A percentile compares a stretch with the other conserved stretches of the same genome.
phyloP scores from a whole-genome alignment of 2,888 invertebrate species.

The Orthonychiurus folsomi region DNA sequence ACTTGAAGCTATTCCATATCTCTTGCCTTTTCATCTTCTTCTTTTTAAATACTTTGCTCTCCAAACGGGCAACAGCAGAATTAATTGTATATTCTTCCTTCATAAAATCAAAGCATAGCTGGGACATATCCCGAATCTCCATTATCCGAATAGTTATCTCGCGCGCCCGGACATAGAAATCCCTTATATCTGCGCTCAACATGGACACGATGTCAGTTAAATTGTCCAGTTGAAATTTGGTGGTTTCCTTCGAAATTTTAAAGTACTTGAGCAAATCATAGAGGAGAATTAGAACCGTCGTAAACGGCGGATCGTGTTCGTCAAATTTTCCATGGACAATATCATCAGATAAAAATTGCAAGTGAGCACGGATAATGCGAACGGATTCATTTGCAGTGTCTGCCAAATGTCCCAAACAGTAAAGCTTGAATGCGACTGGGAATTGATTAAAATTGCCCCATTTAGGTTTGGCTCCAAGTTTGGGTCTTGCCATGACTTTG shows the following conservation, averaged over 20 bases:
- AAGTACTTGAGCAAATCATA: slow-evolving; percentile 5
- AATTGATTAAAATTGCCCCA: slow-evolving; percentile 7
- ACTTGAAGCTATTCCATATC: too few relatives aligned
- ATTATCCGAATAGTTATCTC: neutral
- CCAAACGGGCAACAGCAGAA: too few relatives aligned
- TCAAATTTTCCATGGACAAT: slow-evolving; percentile 8
- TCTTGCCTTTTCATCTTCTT: too few relatives aligned
- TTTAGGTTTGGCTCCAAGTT: neutral
- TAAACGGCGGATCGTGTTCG: neutral
- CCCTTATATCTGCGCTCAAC: neutral
- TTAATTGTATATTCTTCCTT: neutral
- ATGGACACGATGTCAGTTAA: neutral
- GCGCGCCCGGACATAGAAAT: neutral
- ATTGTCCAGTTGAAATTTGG: slow-evolving; percentile 5
- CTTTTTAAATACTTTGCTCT: too few relatives aligned
- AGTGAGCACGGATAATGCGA: neutral
- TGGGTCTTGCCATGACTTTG: neutral
- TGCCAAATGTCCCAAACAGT: neutral
- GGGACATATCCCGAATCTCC: slow-evolving; percentile 10
- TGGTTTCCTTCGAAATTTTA: slow-evolving; percentile 7
- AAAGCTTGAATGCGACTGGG: neutral
- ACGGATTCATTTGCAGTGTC: neutral
- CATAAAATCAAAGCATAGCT: slow-evolving; percentile 6
- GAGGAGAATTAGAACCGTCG: neutral
- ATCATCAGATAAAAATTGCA: slow-evolving; percentile 11